Base-by-base conservation (phyloP, 2,888 invertebrate species). In the Fragum whitleyi region DNA sequence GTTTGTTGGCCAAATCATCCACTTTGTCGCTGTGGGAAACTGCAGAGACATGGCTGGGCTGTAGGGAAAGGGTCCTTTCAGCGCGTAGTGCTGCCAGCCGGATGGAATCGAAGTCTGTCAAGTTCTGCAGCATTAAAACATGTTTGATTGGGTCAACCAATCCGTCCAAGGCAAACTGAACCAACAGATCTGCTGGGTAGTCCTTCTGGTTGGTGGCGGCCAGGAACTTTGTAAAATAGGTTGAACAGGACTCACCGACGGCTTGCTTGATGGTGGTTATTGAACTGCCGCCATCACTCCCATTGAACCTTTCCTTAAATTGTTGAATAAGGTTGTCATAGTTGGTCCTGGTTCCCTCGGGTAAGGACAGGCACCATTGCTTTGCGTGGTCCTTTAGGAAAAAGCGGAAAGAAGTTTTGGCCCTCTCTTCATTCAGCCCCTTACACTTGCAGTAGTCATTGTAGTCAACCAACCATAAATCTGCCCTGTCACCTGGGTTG, bases 111-210 rank as follows among this genome's bases (percentile, higher is more conserved):
- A 71, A 14, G 26, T 26, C 53, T 3, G 19, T 53, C 19, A 55
- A 42, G 16, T 53, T 11, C 28, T 71, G 77, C 2, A 70, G 71
- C 77, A 77, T 77, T 32, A 77, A 47, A 53, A 77, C 70, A 9
- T 53, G 28, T 26, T 39, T 65, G 7, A 77, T 39, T 1, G 61
- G 29, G 7, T 26, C 26, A 0, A 9, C 23, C 1, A 77, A 26
- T 1, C 77, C 77, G 1, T 62, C 51, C 2, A 53, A 6, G 26
- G 23, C 51, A 39, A 68, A 39, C 42, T 42, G 42, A n/a, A 71
- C 55, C 0, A 71, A 21, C 0, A 77, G 19, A 2, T 19, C n/a
- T n/a, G 36, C 32, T 0, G 77, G 77, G 36, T 26, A 71, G 9
- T 57, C 32, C 19, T 51, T 77, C 1, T 65, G 29, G 21, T 53